Evolutionary conservation across 2,888 invertebrate genomes (phyloP), one percentile per base, ranked within the genome.

Genomic region (Pterostichus niger): DNA sequence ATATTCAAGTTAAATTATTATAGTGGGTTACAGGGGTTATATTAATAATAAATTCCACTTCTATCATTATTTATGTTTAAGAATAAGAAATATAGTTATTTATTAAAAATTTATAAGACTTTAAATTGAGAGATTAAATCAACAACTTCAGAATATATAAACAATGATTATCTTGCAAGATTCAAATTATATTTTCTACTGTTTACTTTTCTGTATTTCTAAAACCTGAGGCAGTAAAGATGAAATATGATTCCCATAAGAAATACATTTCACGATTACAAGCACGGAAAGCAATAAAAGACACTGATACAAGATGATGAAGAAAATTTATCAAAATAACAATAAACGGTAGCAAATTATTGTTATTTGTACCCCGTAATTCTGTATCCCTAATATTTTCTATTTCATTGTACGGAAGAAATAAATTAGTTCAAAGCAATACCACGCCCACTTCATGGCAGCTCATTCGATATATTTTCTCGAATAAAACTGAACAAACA

Each of bases 251-350:
- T 49, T 49, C 49, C 49, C 49, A 5, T 5, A 11, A 49, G 49
- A 49, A 49, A 49, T 49, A 49, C 11, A 49, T 49, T 49, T 49
- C 49, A 49, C 49, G 49, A 49, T 49, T 49, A 49, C 49, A 49
- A 49, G 49, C 11, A 0, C 49, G 10, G 13, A 49, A 49, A 49
- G 49, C 49, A 49, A 49, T 49, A 49, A 44, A 44, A 49, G 49
- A 49, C 49, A 49, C 49, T 49, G 49, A 49, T 49, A 10, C 49
- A 49, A 46, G 17, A 71, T 46, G 24, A 49, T 24, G 46, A 24
- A 71, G 24, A 24, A 71, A 71, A 71, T 46, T 44, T 24, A 71
- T 71, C 46, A 71, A 71, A 71, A 46, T 59, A 59, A 59, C 17
- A 59, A 59, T 59, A 71, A 71, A 46, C 24, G 71, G 40, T 17